Evolutionary conservation across 1,140 invertebrate species (phyloP), one percentile per base, ranked within the genome.

Genomic region (Sminthurides bifidus): DNA sequence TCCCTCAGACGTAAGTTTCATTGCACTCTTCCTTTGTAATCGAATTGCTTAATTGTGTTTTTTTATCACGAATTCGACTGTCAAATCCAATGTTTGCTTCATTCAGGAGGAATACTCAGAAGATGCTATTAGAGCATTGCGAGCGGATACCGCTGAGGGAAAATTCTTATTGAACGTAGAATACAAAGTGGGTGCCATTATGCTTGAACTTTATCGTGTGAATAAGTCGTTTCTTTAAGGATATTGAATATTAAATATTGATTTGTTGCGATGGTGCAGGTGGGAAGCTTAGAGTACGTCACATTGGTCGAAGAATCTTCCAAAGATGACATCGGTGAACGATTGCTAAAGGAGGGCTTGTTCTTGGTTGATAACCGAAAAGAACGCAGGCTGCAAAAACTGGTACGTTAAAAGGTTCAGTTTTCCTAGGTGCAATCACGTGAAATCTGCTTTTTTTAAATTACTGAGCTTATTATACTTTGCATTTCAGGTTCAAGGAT

Each of bases 301-400:
- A 83, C 90, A 0, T 73, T 97, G 14, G 66, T 77, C 12, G 81
- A 86, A 63, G 75, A 81, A 3, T 76, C 77, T 33, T 80, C 77
- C 26, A 84, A 89, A 69, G 76, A 81, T 52, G 91, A 96, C 71
- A 75, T 97, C 61, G 84, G 80, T 27, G 87, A 89, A 71, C 78
- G 76, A 58, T 76, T 98, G 15, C 81, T 98, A 53, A 75, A 79
- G 31, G 85, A 94, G 64, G 95, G 95, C 14, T 77, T 85, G 40
- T 74, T 94, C 2, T 67, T 95, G 31, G 81, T 85, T 52, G 89
- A 93, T 43, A 78, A 78, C 44, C 75, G 84, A 35, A 81, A 82
- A 55, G 92, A 95, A 66, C 81, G 81, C 54, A 79, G 85, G 63
- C 77, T 95, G 30, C 77, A 82, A 45, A 81, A 86, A 71, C 69